Evolutionary conservation across 2,888 invertebrate genomes (phyloP), one percentile per base, ranked within the genome.

Genomic region (Mycalesis mineus): DNA sequence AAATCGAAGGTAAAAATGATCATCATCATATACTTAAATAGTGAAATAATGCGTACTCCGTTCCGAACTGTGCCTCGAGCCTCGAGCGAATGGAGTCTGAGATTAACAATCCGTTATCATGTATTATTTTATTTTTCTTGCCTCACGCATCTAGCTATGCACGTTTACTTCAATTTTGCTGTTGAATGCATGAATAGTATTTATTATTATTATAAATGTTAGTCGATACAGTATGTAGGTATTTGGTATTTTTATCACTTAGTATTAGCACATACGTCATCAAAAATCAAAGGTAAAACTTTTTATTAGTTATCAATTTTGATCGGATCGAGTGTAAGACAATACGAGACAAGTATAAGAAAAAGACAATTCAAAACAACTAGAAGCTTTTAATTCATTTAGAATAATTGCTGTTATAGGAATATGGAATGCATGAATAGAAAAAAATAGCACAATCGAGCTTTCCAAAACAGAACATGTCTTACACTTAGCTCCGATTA

Each of bases 61-160:
- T 71, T 75, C 73, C 70, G 65, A 55, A 13, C 66, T 67, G 65
- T 60, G 65, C 70, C 64, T 60, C 65, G 67, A 66, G 65, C 70
- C 64, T 60, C 65, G 67, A 66, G 72, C 62, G 74, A 67, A 66
- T 65, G 71, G 78, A 78, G 77, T 72, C 75, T 70, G 82, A 78
- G 75, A 60, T 59, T 65, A 58, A 64, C 65, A 54, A 55, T 50
- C 55, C n/a, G 59, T 64, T 66, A 62, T 62, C 74, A 45, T 72
- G 68, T 75, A 72, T 77, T 71, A 74, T 77, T 83, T 85, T 80
- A 63, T 84, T 88, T 84, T 78, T 75, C 87, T 88, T 74, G 47
- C 78, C 73, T 85, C 88, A 88, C 89, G 89, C 89, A 88, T 88
- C 82, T 31, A 87, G 88, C 88, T 87, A 80, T 88, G 89, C 89